Base-by-base conservation (phyloP, 2,113 vertebrate genomes). In the Rattus rattus region DNA sequence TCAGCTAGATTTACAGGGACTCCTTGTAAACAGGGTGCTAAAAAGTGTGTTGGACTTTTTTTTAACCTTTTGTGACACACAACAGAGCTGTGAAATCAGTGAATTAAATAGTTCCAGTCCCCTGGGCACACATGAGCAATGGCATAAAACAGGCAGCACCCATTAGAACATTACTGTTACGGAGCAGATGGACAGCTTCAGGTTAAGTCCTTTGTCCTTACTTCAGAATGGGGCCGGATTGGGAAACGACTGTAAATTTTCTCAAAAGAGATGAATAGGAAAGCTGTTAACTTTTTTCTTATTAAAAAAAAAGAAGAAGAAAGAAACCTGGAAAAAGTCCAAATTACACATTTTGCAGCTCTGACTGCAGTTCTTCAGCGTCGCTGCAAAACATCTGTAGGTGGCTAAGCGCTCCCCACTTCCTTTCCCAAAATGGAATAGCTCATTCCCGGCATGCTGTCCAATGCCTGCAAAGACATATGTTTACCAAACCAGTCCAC, bases 51-150 rank as follows among this genome's bases (percentile, higher is more conserved):
- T 98, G 97, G 87, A 67, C 95, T 96, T 96, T 97, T 97, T 98
- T 96, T 95, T 96, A 97, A 98, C 97, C 97, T 98, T 98, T 98
- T 98, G 98, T 97, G 98, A 97, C 96, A 98, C 94, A 94, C 94
- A 98, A 96, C 96, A 97, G 97, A 96, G 96, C 97, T 98, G 98
- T 98, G 98, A 98, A 98, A 97, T 98, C 98, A 96, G 96, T 97
- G 97, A 98, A 98, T 98, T 97, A 98, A 98, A 97, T 94, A 98
- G 98, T 98, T 98, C 97, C 96, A 98, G 97, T 97, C 96, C 96
- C 95, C 95, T 95, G 97, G 97, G 97, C 96, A 96, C 96, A 98
- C 97, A 91, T 77, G 92, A 97, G 67, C 91, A 95, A 69, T 26
- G 80, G 83, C 89, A 69, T 80, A 92, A 87, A 97, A 67, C 24